Percentiles rank a stretch among this genome's conserved stretches.
Evolutionary conservation across 2,888 invertebrate species (phyloP).

Genomic region (Argynnis bischoffii): DNA sequence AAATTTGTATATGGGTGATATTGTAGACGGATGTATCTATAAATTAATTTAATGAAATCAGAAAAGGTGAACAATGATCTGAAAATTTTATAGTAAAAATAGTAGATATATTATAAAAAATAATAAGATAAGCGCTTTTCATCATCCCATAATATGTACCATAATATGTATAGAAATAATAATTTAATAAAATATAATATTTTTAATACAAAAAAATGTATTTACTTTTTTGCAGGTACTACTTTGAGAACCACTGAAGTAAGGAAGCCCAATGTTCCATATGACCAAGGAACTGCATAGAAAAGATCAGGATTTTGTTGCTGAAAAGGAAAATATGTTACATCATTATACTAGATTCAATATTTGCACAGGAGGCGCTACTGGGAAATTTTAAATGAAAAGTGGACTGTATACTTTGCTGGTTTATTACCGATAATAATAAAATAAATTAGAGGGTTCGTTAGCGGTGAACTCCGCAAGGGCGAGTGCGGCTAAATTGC

Average conservation of each 20-base stretch:
- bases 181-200: neutral
- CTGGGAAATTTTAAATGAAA: too few species aligned
- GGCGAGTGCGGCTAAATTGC: too few species aligned
- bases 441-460: too few species aligned
- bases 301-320: constrained; percentile 88
- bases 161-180: too few species aligned
- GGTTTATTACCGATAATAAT: too few species aligned
- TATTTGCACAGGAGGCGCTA: neutral
- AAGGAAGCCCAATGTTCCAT: constrained; percentile 92
- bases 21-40: constrained; percentile 84
- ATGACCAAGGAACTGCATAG: constrained; percentile 92
- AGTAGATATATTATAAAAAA: too few species aligned
- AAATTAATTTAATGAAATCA: neutral
- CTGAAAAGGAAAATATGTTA: constrained; percentile 73
- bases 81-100: too few species aligned
- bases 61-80: too few species aligned
- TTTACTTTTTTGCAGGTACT: constrained; percentile 86
- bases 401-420: too few species aligned
- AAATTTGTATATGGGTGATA: constrained; percentile 84
- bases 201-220: neutral
- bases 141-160: too few species aligned
- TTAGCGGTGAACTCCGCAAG: too few species aligned
- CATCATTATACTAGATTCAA: neutral
- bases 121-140: too few species aligned
- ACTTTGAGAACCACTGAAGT: constrained; percentile 89